A percentile compares a stretch with the other conserved stretches of the same genome.
These are phyloP conservation scores for Knipowitschia caucasica DNA, from an alignment of 2,797 vertebrate species.

Conservation along the genomic window DNA sequence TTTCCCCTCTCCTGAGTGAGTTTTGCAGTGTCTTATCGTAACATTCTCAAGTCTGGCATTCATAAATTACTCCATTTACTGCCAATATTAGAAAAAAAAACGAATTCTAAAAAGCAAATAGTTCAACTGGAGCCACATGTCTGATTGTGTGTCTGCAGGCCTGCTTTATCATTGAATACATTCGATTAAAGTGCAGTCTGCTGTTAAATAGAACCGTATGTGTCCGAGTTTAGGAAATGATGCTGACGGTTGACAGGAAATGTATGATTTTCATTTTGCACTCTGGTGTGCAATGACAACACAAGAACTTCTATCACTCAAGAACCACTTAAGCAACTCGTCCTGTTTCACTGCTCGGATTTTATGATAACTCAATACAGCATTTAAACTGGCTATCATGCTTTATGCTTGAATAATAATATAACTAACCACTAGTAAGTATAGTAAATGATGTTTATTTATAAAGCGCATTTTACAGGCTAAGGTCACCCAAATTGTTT, in stretches of 20 bases:
- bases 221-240: slow-evolving; percentile 4
- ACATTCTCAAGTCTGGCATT: slow-evolving; percentile 24
- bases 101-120: slow-evolving; percentile 25
- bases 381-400: too few relatives aligned
- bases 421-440: too few relatives aligned
- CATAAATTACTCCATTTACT: slow-evolving; percentile 6
- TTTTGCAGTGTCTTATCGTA: slow-evolving; percentile 25
- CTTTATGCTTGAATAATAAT: too few relatives aligned
- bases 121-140: slow-evolving; percentile 34
- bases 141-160: slow-evolving; percentile 19
- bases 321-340: background rate
- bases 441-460: too few relatives aligned
- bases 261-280: slow-evolving; percentile 5
- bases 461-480: too few relatives aligned
- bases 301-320: background rate
- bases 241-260: slow-evolving; percentile 4
- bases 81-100: slow-evolving; percentile 25
- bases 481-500: too few relatives aligned
- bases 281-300: slow-evolving; percentile 1
- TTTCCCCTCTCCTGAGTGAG: slow-evolving; percentile 45
- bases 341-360: background rate
- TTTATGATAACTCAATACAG: background rate
- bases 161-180: slow-evolving; percentile 12
- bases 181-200: slow-evolving; percentile 1
- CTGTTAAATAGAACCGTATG: background rate